Evolutionary conservation across 2,113 vertebrate species (phyloP).

Genomic region (Corythornis madagascariensis): DNA sequence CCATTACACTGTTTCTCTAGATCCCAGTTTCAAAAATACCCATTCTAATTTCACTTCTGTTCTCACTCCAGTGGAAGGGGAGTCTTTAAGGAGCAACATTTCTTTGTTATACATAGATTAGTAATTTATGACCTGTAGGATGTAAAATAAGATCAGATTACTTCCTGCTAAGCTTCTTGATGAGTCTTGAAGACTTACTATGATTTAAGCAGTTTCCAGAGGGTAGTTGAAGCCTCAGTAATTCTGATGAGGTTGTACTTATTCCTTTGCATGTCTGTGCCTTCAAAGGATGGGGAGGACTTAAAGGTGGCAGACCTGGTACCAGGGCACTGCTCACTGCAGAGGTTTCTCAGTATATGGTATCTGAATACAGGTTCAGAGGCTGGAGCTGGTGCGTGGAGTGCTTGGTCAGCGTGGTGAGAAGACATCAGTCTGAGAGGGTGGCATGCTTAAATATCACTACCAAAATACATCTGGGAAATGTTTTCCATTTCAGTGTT

Average conservation of each 20-base stretch:
- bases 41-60: background rate
- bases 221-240: background rate
- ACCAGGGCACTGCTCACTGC: background rate
- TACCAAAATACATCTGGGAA: background rate
- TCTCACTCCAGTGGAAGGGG: background rate
- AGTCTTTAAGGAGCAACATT: background rate
- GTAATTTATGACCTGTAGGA: background rate
- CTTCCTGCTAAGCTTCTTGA: background rate
- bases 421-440: fast-evolving
- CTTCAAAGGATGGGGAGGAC: background rate
- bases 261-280: background rate
- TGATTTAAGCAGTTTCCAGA: constrained; percentile 11
- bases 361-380: background rate
- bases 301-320: fast-evolving
- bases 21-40: background rate
- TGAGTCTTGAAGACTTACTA: background rate
- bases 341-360: background rate
- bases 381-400: background rate
- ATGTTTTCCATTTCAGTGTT: background rate
- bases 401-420: background rate
- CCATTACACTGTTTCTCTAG: background rate
- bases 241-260: background rate
- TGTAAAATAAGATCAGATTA: background rate
- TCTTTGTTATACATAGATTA: background rate
- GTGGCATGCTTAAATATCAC: fast-evolving